phyloP scores from a whole-genome alignment of 2,797 vertebrate genomes.

The Platalea minor region DNA sequence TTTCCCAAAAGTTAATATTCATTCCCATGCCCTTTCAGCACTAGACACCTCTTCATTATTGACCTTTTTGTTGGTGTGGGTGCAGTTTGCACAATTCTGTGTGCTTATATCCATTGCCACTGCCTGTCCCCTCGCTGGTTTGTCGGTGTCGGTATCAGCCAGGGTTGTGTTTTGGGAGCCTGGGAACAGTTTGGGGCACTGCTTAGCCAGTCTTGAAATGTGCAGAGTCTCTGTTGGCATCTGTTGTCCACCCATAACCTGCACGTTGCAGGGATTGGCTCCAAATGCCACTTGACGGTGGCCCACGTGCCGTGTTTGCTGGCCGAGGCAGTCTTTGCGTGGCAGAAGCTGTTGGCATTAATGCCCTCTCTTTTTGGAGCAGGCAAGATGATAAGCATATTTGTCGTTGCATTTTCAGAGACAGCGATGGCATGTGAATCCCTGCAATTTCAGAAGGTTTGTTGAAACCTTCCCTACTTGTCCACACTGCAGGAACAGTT shows the following conservation, averaged over 20 bases:
- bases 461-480: background rate
- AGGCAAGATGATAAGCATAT: accelerated
- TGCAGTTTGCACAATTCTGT: background rate
- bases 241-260: background rate
- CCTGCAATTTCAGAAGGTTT: background rate
- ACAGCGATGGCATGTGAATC: background rate
- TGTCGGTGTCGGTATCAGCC: accelerated
- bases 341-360: background rate
- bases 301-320: accelerated
- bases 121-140: background rate
- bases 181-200: background rate
- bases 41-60: background rate
- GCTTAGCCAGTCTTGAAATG: background rate
- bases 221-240: background rate
- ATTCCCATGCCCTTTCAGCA: background rate
- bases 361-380: background rate
- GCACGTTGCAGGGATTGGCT: background rate
- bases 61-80: background rate
- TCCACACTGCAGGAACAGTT: background rate
- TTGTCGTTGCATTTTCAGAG: background rate
- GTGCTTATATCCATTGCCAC: accelerated
- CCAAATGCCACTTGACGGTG: background rate
- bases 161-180: background rate
- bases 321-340: background rate
- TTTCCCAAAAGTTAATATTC: background rate